Evolutionary conservation across 2,888 invertebrate species (phyloP).

Genomic region (Hyalella azteca): DNA sequence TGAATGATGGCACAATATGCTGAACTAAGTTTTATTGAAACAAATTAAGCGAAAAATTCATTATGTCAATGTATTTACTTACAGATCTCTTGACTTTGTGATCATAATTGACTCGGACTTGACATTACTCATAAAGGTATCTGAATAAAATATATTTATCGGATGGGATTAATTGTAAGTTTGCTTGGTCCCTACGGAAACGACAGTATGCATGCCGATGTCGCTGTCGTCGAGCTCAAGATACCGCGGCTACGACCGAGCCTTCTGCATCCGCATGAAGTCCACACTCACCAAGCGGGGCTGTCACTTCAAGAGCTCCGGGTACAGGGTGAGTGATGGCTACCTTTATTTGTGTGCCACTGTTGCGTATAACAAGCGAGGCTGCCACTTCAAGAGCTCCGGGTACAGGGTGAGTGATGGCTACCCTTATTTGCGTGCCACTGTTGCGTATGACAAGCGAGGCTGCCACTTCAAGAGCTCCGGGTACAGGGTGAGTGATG

Average conservation of each 20-base stretch:
- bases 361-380: no score
- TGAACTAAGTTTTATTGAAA: no score
- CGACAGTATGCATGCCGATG: conserved; percentile 59
- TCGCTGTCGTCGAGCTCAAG: conserved; percentile 60
- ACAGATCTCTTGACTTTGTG: no score
- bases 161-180: background rate
- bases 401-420: conserved; percentile 92
- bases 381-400: conserved; percentile 95
- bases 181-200: conserved; percentile 1
- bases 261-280: conserved; percentile 96
- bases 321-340: conserved; percentile 86
- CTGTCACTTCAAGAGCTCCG: conserved; percentile 95
- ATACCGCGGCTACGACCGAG: conserved; percentile 86
- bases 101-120: no score
- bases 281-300: conserved; percentile 96
- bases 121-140: no score
- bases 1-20: no score
- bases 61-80: no score
- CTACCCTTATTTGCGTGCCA: no score
- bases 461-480: conserved; percentile 97
- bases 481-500: conserved; percentile 90
- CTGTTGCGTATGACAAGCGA: no score
- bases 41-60: no score
- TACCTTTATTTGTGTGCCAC: no score
- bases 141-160: no score